Percentiles rank a stretch among this genome's conserved stretches.
phyloP scores from a whole-genome alignment of 30 jellyfish, hydroid and myxozoan species.

The Morbakka virulenta region DNA sequence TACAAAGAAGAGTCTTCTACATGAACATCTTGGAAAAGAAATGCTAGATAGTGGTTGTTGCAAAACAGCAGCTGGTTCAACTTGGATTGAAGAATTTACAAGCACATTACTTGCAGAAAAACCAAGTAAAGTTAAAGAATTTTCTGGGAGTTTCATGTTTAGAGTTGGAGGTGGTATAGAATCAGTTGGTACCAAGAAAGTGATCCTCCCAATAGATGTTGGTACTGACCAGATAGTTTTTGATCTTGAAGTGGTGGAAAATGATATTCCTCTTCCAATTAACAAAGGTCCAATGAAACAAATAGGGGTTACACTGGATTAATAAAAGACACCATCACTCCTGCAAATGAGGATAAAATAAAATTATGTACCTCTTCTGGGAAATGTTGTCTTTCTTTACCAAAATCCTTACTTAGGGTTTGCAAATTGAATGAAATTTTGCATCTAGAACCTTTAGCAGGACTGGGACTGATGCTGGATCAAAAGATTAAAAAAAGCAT shows the following conservation, averaged over 20 bases:
- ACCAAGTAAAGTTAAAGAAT: background rate
- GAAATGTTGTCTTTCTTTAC: too few relatives aligned
- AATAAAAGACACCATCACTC: too few relatives aligned
- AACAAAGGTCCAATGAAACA: slow-evolving; percentile 2
- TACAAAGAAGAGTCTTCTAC: too few relatives aligned
- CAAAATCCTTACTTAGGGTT: too few relatives aligned
- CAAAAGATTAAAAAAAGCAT: too few relatives aligned
- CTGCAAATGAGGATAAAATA: too few relatives aligned
- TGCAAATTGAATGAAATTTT: too few relatives aligned
- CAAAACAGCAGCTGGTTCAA: background rate
- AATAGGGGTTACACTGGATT: background rate
- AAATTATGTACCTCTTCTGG: too few relatives aligned
- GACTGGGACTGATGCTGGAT: too few relatives aligned
- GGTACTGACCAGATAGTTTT: background rate
- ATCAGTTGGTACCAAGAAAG: background rate
- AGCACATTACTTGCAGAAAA: too few relatives aligned
- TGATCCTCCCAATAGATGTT: background rate
- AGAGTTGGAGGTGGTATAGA: slow-evolving; percentile 26
- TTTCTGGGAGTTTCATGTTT: background rate
- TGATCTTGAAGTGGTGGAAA: background rate
- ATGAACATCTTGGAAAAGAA: background rate
- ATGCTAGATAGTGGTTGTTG: background rate
- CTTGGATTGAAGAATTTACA: too few relatives aligned
- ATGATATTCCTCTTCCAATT: background rate
- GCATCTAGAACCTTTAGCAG: too few relatives aligned